Base-by-base conservation (phyloP, 2,113 vertebrate species). In the Takifugu bimaculatus region DNA sequence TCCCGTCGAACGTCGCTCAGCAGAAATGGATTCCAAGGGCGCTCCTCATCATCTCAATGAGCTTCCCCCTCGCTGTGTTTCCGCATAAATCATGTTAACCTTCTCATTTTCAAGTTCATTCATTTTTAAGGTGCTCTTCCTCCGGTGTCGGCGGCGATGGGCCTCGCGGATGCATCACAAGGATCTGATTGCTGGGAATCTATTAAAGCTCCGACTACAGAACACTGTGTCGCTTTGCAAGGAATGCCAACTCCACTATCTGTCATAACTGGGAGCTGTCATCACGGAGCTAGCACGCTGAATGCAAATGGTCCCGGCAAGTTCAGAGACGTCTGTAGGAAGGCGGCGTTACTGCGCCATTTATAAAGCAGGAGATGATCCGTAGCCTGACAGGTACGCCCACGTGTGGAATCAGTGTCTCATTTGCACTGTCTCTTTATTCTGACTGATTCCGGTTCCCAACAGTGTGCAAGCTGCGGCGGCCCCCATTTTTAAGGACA, bases 51-150 rank as follows among this genome's bases (percentile, higher is more conserved):
- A 87, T 88, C 80, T 63, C 82, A 80, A 81, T 77, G 79, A 88
- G 80, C 72, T 65, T 59, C 64, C 64, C 60, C 70, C 70, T 14
- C 3, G 27, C 71, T 63, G 65, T 71, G 76, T 80, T 78, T 78
- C 68, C 32, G 74, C 75, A 86, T 85, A 81, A 86, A 89, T 88
- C 84, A 85, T 69, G 80, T 82, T 89, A 89, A 89, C 86, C 85
- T 87, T 89, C 86, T 86, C 79, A 79, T 87, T 86, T 86, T 81
- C 79, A 86, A 88, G 80, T 87, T 88, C 86, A 86, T 88, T 78
- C 85, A 88, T 86, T 82, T 86, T 87, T 87, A 85, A 86, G 83
- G 74, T 61, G 75, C 66, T 76, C 72, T 75, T 65, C 72, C 64
- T 69, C 60, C 72, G 53, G 69, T 72, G 60, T 81, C 61, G 4